phyloP scores from a whole-genome alignment of 2,797 vertebrate species.

The Glossophaga mutica region DNA sequence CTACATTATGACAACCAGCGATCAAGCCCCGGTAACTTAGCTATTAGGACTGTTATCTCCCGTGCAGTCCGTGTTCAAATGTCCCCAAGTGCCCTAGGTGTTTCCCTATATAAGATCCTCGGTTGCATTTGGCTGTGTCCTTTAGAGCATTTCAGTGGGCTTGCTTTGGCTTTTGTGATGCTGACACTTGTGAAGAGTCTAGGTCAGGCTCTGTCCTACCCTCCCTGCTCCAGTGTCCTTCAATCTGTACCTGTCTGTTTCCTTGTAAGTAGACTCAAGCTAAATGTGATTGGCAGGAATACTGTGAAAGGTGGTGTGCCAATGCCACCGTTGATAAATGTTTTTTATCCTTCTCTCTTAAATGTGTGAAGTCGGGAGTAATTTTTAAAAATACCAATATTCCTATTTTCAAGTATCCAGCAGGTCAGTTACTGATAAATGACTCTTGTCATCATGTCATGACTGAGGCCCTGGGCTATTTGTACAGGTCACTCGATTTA shows the following conservation, averaged over 20 bases:
- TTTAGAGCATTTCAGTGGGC: not conserved
- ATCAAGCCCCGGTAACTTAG: not conserved
- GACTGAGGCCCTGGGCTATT: conserved; percentile 60
- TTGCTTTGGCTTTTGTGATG: not conserved
- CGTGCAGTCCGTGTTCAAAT: not conserved
- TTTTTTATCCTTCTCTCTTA: not conserved
- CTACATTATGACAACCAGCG: too few relatives aligned
- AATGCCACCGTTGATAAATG: not conserved
- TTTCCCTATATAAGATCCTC: not conserved
- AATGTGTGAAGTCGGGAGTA: not conserved
- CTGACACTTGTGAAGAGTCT: not conserved
- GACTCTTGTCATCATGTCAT: conserved; percentile 11
- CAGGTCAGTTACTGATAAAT: conserved; percentile 72
- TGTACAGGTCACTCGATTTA: conserved; percentile 71
- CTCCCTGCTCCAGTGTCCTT: not conserved
- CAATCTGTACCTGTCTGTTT: not conserved
- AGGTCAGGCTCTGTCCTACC: not conserved
- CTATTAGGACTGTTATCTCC: not conserved
- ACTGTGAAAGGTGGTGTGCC: not conserved
- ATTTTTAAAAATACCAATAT: not conserved
- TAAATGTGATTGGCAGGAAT: not conserved
- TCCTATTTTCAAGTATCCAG: conserved; percentile 50
- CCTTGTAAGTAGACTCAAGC: not conserved
- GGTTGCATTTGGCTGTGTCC: not conserved
- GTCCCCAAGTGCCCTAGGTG: not conserved